A percentile compares a stretch with the other conserved stretches of the same genome.
phyloP scores from a whole-genome alignment of 1,140 invertebrate genomes.

The Drosophila santomea region DNA sequence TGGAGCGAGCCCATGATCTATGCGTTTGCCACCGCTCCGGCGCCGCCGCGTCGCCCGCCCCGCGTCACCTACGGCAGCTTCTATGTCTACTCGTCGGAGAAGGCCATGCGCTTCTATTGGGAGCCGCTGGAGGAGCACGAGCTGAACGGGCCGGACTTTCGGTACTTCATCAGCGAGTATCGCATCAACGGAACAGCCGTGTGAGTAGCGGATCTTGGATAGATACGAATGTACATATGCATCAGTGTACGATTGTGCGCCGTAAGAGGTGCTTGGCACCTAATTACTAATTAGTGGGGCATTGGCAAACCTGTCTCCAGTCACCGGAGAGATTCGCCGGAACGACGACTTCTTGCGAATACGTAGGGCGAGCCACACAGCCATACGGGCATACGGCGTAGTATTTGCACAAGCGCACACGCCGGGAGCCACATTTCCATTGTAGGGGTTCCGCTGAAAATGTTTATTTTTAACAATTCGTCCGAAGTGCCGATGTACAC shows the following conservation, averaged over 20 bases:
- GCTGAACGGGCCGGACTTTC: slow-evolving; percentile 57
- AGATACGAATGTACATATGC: neutral
- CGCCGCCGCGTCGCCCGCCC: slow-evolving; percentile 59
- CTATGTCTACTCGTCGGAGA: slow-evolving; percentile 63
- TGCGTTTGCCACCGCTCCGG: slow-evolving; percentile 48
- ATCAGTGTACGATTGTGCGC: too few relatives aligned
- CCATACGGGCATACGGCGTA: slow-evolving; percentile 36
- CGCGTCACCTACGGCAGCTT: slow-evolving; percentile 68
- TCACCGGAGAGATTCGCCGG: slow-evolving; percentile 12
- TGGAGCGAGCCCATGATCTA: slow-evolving; percentile 61
- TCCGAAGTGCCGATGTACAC: slow-evolving; percentile 44
- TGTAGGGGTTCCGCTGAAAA: slow-evolving; percentile 63
- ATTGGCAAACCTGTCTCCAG: neutral
- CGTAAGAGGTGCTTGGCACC: neutral
- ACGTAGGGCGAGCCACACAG: slow-evolving; percentile 7
- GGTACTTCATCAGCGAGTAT: slow-evolving; percentile 63
- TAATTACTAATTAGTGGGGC: slow-evolving; percentile 4
- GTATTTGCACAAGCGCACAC: slow-evolving; percentile 37
- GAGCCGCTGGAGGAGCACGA: slow-evolving; percentile 63
- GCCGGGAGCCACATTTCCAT: slow-evolving; percentile 11
- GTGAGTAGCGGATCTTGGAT: slow-evolving; percentile 40
- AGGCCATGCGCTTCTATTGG: slow-evolving; percentile 62
- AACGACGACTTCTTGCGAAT: slow-evolving; percentile 33
- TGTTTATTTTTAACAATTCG: slow-evolving; percentile 79
- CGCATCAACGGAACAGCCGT: slow-evolving; percentile 42